phyloP scores from a whole-genome alignment of 2,113 vertebrate species.

The Serinus canaria region DNA sequence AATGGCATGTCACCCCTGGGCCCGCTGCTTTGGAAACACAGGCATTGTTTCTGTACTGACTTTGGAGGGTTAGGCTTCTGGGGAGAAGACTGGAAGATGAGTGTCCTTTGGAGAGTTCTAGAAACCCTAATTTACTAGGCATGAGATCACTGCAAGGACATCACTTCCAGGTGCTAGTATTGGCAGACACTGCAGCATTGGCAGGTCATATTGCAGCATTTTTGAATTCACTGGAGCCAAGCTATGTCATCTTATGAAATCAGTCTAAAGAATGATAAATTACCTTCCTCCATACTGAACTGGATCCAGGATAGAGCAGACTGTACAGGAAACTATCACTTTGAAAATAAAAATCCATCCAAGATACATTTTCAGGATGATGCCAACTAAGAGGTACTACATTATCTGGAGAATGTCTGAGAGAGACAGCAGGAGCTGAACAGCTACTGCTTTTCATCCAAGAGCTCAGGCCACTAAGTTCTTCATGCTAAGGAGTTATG shows the following conservation, averaged over 20 bases:
- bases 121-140: neutral
- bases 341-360: neutral
- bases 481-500: neutral
- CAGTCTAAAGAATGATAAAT: conserved; percentile 1
- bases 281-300: neutral
- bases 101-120: neutral
- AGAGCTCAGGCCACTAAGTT: neutral
- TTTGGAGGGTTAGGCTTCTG: neutral
- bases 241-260: neutral
- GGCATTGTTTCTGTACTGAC: neutral
- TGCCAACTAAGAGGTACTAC: neutral
- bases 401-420: neutral
- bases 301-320: neutral
- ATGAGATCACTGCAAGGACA: neutral
- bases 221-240: neutral
- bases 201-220: neutral
- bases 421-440: neutral
- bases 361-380: neutral
- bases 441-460: neutral
- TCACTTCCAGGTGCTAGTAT: neutral
- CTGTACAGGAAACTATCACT: neutral
- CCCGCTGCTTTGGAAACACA: neutral
- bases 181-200: conserved; percentile 1
- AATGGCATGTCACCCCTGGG: neutral
- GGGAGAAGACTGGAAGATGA: neutral